Percentiles rank a stretch among this genome's conserved stretches.
Evolutionary conservation across 2,888 invertebrate species (phyloP).

Genomic region (Limnephilus lunatus): DNA sequence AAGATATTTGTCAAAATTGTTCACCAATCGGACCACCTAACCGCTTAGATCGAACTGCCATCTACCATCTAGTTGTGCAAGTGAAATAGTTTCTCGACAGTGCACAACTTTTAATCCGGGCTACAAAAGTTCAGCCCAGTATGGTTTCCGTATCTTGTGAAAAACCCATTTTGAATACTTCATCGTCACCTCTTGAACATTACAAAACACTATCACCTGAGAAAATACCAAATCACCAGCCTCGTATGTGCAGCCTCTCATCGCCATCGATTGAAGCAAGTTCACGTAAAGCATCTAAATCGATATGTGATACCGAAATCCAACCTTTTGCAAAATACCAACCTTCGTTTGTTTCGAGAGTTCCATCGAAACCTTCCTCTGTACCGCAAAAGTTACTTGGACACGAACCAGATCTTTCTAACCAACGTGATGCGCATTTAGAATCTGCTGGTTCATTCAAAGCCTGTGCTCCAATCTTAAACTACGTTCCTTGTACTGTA

Average conservation of each 20-base stretch:
- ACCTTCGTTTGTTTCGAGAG: background rate
- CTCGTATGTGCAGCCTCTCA: background rate
- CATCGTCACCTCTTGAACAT: background rate
- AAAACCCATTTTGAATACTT: background rate
- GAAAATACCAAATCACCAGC: background rate
- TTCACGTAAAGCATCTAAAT: background rate
- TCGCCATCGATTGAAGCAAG: background rate
- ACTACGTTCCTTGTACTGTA: background rate
- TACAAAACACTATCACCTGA: background rate
- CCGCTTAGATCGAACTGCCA: background rate
- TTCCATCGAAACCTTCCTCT: background rate
- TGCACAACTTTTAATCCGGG: background rate
- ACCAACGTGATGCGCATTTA: background rate
- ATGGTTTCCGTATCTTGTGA: background rate
- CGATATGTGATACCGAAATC: background rate
- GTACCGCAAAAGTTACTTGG: background rate
- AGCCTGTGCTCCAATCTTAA: background rate
- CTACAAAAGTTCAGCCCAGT: background rate
- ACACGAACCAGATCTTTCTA: background rate
- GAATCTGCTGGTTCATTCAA: background rate
- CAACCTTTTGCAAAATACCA: background rate
- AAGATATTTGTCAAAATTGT: background rate
- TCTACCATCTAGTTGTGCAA: background rate
- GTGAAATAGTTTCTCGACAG: background rate
- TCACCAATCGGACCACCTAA: background rate